These are phyloP conservation scores for Scophthalmus maximus DNA, from an alignment of 2,113 vertebrate species.

Conservation along the genomic window DNA sequence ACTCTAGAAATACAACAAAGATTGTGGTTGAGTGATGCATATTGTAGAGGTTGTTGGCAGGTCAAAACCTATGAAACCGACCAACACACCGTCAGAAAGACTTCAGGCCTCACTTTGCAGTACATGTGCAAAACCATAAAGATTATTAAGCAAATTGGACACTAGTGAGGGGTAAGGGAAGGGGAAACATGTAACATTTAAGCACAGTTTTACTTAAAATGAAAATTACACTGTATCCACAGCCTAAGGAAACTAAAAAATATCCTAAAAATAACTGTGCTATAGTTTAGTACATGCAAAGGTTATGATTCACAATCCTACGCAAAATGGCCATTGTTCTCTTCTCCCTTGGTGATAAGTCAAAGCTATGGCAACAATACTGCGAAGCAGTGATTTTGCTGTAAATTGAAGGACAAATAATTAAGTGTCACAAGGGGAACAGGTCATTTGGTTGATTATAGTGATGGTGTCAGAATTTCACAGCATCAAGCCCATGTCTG, in stretches of 20 bases:
- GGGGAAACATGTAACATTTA: slow-evolving; percentile 90
- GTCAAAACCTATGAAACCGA: slow-evolving; percentile 89
- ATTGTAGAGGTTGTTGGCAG: slow-evolving; percentile 88
- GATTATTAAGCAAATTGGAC: slow-evolving; percentile 91
- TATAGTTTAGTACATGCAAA: slow-evolving; percentile 97
- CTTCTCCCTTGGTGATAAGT: slow-evolving; percentile 75
- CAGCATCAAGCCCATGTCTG: slow-evolving; percentile 92
- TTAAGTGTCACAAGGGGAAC: slow-evolving; percentile 85
- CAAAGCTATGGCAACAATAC: slow-evolving; percentile 88
- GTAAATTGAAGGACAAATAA: slow-evolving; percentile 76
- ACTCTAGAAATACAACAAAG: slow-evolving; percentile 85
- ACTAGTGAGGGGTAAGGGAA: slow-evolving; percentile 80
- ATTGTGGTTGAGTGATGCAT: slow-evolving; percentile 92
- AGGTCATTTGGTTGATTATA: slow-evolving; percentile 83
- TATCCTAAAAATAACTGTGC: slow-evolving; percentile 94
- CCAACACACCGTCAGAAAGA: slow-evolving; percentile 85
- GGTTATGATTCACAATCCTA: slow-evolving; percentile 82
- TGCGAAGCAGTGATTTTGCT: slow-evolving; percentile 88
- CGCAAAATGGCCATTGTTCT: slow-evolving; percentile 85
- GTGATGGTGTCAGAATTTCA: slow-evolving; percentile 90
- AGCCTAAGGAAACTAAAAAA: slow-evolving; percentile 92
- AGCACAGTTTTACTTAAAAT: slow-evolving; percentile 94
- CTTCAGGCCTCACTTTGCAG: slow-evolving; percentile 89
- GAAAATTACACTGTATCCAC: slow-evolving; percentile 88
- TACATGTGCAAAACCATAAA: slow-evolving; percentile 95